Evolutionary conservation across 2,888 invertebrate genomes (phyloP).

Genomic region (Drosophila nr. medialis): DNA sequence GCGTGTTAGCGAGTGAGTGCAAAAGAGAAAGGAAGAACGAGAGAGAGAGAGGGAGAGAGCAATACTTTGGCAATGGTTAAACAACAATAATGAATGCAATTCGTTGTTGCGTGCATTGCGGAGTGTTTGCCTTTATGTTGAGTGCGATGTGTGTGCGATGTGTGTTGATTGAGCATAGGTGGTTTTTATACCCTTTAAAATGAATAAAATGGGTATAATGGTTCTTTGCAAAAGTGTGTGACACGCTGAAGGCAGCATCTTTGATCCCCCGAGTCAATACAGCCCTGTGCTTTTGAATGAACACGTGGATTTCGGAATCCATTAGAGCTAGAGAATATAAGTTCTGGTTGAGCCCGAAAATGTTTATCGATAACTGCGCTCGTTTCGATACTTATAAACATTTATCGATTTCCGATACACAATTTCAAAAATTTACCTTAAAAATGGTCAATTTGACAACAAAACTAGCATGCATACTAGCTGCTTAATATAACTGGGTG

Average conservation of each 20-base stretch:
- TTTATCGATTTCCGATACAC: background rate
- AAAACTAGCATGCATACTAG: no score
- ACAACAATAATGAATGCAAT: constrained; percentile 70
- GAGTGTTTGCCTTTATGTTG: constrained; percentile 21
- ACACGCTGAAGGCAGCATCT: background rate
- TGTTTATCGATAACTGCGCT: background rate
- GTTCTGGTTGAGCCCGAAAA: background rate
- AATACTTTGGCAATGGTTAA: constrained; percentile 23
- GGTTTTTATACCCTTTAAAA: background rate
- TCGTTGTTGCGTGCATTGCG: constrained; percentile 55
- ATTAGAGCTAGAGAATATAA: background rate
- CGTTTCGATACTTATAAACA: background rate
- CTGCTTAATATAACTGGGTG: no score
- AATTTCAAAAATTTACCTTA: background rate
- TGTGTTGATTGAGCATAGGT: constrained; percentile 20
- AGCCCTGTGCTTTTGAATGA: background rate
- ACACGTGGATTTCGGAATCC: background rate
- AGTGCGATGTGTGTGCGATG: constrained; percentile 8
- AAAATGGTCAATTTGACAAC: background rate
- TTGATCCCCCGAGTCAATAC: background rate
- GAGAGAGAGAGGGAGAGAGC: background rate
- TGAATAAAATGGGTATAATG: background rate
- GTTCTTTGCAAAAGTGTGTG: background rate
- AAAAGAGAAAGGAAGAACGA: background rate
- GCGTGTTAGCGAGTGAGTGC: background rate